A percentile compares a stretch with the other conserved stretches of the same genome.
Evolutionary conservation across 2,888 invertebrate genomes (phyloP).

Genomic region (Phoenoteleia sp.): DNA sequence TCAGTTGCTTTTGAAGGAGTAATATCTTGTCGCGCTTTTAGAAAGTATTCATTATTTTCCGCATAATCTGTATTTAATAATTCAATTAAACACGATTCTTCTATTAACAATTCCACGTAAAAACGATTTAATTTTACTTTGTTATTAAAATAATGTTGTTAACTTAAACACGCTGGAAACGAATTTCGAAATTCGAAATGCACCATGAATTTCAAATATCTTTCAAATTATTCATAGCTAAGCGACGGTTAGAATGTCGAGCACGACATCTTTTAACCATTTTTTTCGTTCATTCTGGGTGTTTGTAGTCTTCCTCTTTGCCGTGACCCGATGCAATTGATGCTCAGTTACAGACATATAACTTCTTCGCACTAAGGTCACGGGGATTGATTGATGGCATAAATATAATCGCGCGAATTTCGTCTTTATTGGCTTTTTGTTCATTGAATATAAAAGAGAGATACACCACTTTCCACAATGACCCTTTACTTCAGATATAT

Average conservation of each 20-base stretch:
- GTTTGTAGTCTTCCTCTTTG: constrained; percentile 31
- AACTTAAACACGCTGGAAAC: too few species aligned
- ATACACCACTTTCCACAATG: neutral
- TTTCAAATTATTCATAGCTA: neutral
- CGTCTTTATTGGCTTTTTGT: constrained; percentile 22
- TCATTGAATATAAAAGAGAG: constrained; percentile 11
- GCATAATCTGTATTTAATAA: too few species aligned
- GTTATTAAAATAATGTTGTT: too few species aligned
- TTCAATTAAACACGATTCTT: too few species aligned
- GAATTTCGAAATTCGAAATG: neutral
- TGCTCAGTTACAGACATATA: constrained; percentile 48
- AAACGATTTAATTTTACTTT: too few species aligned
- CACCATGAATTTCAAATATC: neutral
- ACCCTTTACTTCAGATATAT: neutral
- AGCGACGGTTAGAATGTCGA: neutral
- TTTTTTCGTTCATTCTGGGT: neutral
- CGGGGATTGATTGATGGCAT: constrained; percentile 75
- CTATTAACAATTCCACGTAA: too few species aligned
- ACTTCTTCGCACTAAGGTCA: constrained; percentile 48
- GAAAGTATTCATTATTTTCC: too few species aligned
- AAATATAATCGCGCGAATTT: constrained; percentile 68
- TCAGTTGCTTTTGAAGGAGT: too few species aligned
- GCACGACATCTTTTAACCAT: neutral
- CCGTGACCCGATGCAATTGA: constrained; percentile 45
- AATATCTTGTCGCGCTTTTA: too few species aligned